phyloP scores from a whole-genome alignment of 2,888 invertebrate genomes.

The Myopa tessellatipennis region DNA sequence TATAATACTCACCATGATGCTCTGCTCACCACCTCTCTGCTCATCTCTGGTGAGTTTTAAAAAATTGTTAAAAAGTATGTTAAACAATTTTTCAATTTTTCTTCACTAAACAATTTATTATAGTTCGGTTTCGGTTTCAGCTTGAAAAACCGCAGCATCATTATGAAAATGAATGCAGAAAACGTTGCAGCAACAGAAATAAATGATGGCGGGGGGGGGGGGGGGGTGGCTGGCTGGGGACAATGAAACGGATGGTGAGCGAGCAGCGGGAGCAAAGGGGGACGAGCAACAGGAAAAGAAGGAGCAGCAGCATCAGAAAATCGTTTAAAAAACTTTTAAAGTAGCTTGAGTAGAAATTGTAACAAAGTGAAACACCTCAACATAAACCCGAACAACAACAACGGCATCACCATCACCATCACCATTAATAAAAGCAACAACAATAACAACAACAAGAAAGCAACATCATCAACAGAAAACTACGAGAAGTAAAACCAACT shows the following conservation, averaged over 20 bases:
- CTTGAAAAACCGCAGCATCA: conserved; percentile 33
- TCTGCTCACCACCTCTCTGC: no score
- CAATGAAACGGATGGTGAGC: no score
- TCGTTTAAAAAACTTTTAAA: neutral
- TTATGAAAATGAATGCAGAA: conserved; percentile 32
- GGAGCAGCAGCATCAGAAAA: neutral
- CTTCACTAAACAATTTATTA: conserved; percentile 25
- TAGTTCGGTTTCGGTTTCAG: conserved; percentile 1
- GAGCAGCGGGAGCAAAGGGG: no score
- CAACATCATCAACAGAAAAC: conserved; percentile 36
- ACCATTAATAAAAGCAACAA: neutral
- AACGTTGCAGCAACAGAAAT: conserved; percentile 7
- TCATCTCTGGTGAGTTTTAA: neutral
- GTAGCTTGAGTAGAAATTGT: conserved; percentile 12
- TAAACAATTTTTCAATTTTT: neutral
- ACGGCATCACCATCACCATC: neutral
- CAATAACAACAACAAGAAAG: neutral
- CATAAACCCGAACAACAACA: neutral
- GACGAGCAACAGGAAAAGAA: neutral
- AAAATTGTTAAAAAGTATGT: neutral
- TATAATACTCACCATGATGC: neutral
- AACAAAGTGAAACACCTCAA: conserved; percentile 29
- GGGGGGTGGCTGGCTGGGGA: no score
- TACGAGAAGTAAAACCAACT: conserved; percentile 47
- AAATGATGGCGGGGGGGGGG: neutral